Conservation (phyloP, 2,888 invertebrate species). For the Hydroisotoma schaefferi region DNA sequence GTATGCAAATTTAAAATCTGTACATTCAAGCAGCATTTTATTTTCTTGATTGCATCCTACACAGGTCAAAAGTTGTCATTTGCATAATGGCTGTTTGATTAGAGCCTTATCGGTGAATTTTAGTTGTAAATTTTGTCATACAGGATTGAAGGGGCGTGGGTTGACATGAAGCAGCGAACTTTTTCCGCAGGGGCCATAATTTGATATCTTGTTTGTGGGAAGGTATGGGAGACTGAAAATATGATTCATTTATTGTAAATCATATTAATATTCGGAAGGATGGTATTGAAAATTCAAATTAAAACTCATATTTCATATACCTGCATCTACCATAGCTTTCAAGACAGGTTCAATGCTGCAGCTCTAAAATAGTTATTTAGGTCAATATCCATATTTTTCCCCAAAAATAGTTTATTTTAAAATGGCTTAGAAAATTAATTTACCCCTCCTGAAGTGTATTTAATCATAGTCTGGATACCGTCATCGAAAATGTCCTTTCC, state of each 20-base stretch:
- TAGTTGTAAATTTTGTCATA: constrained; percentile 69
- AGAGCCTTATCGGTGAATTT: neutral
- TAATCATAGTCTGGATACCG: constrained; percentile 72
- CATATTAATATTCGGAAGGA: neutral
- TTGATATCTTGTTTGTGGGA: constrained; percentile 77
- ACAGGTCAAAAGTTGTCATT: no score
- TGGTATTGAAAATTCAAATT: neutral
- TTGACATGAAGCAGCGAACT: constrained; percentile 72
- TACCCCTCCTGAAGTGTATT: constrained; percentile 69
- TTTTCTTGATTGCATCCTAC: no score
- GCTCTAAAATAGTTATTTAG: constrained; percentile 57
- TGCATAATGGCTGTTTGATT: no score
- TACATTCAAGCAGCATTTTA: no score
- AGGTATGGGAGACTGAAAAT: constrained; percentile 74
- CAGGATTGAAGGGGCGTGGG: constrained; percentile 74
- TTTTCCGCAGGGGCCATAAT: constrained; percentile 75
- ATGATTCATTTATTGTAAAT: constrained; percentile 46
- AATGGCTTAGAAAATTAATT: neutral
- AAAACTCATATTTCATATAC: neutral
- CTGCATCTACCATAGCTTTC: constrained; percentile 58
- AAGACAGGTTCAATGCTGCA: constrained; percentile 73
- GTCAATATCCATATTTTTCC: neutral
- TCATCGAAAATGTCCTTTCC: constrained; percentile 79
- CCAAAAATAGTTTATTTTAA: neutral
- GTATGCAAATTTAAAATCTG: no score